phyloP scores from a whole-genome alignment of 1,140 invertebrate species.

The Olivierus martensii region DNA sequence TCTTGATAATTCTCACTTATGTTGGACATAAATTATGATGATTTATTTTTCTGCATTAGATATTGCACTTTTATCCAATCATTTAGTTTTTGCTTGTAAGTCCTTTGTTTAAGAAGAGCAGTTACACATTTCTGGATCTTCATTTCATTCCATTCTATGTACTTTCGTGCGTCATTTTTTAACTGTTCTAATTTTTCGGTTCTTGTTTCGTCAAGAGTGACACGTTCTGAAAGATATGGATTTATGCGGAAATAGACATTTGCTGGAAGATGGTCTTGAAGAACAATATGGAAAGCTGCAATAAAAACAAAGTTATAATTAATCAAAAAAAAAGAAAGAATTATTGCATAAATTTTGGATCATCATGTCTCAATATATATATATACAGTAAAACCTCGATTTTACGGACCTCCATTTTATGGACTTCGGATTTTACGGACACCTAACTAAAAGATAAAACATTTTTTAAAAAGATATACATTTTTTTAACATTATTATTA shows the following conservation, averaged over 20 bases:
- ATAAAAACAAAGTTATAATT: slow-evolving; percentile 19
- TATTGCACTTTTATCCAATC: slow-evolving; percentile 7
- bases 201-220: slow-evolving; percentile 68
- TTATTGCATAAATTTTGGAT: too few species aligned
- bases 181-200: slow-evolving; percentile 38
- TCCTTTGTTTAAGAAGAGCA: slow-evolving; percentile 34
- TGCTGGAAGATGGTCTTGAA: slow-evolving; percentile 64
- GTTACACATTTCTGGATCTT: slow-evolving; percentile 46
- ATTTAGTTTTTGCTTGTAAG: slow-evolving; percentile 6
- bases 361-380: too few species aligned
- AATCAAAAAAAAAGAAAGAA: not conserved
- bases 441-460: too few species aligned
- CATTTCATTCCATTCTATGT: slow-evolving; percentile 58
- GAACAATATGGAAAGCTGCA: slow-evolving; percentile 58
- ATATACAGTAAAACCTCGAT: too few species aligned
- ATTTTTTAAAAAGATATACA: too few species aligned
- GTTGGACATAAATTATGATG: too few species aligned
- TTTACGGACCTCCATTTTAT: too few species aligned
- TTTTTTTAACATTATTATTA: too few species aligned
- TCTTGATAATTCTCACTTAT: too few species aligned
- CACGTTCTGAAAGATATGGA: slow-evolving; percentile 68
- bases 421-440: too few species aligned
- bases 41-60: too few species aligned
- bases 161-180: slow-evolving; percentile 47
- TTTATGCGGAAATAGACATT: slow-evolving; percentile 77